These are phyloP conservation scores for Athalia rosae DNA, from an alignment of 2,888 invertebrate genomes.

Conservation along the genomic window DNA sequence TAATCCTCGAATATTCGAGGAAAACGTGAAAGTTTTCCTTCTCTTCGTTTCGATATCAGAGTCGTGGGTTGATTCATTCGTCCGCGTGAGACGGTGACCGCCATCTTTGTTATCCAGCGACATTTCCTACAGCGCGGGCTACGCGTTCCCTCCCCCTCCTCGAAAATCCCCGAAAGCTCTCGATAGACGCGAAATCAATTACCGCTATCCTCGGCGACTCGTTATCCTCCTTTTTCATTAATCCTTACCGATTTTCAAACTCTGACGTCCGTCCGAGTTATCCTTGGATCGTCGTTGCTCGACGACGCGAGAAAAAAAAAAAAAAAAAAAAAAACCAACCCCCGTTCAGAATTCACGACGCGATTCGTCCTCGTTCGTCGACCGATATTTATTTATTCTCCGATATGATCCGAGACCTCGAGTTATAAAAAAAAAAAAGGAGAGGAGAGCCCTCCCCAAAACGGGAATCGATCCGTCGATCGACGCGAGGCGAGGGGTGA, in stretches of 20 bases:
- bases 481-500: background rate
- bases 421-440: too few species aligned
- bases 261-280: background rate
- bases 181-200: conserved; percentile 44
- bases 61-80: conserved; percentile 6
- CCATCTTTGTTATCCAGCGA: too few species aligned
- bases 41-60: too few species aligned
- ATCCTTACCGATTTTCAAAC: conserved; percentile 25
- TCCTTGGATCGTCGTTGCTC: background rate
- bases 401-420: too few species aligned
- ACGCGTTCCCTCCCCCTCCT: background rate
- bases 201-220: conserved; percentile 12
- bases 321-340: background rate
- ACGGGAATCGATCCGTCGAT: background rate
- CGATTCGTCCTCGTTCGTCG: too few species aligned
- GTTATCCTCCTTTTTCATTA: conserved; percentile 36
- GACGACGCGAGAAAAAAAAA: background rate
- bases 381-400: too few species aligned
- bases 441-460: too few species aligned
- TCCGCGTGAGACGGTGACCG: background rate
- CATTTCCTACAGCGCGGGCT: background rate
- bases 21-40: too few species aligned
- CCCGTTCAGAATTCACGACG: background rate
- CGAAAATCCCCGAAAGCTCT: conserved; percentile 27
- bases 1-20: background rate